Evolutionary conservation across 1,140 invertebrate species (phyloP).

Genomic region (Batillaria attramentaria): DNA sequence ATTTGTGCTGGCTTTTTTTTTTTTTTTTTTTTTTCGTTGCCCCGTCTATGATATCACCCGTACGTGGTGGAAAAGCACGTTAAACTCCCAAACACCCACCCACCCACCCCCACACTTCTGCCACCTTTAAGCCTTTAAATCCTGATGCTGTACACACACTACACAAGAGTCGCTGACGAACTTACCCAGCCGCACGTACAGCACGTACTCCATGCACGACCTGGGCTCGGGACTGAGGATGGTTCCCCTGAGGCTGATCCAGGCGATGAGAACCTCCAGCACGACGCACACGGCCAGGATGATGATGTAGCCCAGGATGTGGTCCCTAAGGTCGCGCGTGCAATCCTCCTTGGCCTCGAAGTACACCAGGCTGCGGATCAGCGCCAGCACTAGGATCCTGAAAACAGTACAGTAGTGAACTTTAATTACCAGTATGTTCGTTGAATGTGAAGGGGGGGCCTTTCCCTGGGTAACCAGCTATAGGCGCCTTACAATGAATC

Average conservation of each 20-base stretch:
- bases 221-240: constrained; percentile 85
- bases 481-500: too few species aligned
- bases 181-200: constrained; percentile 87
- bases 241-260: constrained; percentile 85
- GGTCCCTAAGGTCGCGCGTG: constrained; percentile 76
- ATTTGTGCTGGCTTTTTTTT: too few species aligned
- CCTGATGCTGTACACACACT: not conserved
- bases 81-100: too few species aligned
- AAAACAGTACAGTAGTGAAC: too few species aligned
- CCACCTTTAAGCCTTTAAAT: not conserved
- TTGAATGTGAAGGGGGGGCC: too few species aligned
- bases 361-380: constrained; percentile 79
- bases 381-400: constrained; percentile 76
- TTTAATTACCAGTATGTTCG: too few species aligned
- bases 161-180: constrained; percentile 68
- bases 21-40: too few species aligned
- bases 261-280: constrained; percentile 82
- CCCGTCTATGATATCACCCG: too few species aligned
- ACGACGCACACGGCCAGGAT: constrained; percentile 80
- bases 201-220: constrained; percentile 84
- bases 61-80: too few species aligned
- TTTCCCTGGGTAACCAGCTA: too few species aligned
- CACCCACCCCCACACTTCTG: too few species aligned
- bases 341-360: constrained; percentile 69
- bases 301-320: constrained; percentile 81